Percentiles rank a stretch among this genome's conserved stretches.
These are phyloP conservation scores for Mythimna vitellina DNA, from an alignment of 2,888 invertebrate genomes.

Conservation along the genomic window DNA sequence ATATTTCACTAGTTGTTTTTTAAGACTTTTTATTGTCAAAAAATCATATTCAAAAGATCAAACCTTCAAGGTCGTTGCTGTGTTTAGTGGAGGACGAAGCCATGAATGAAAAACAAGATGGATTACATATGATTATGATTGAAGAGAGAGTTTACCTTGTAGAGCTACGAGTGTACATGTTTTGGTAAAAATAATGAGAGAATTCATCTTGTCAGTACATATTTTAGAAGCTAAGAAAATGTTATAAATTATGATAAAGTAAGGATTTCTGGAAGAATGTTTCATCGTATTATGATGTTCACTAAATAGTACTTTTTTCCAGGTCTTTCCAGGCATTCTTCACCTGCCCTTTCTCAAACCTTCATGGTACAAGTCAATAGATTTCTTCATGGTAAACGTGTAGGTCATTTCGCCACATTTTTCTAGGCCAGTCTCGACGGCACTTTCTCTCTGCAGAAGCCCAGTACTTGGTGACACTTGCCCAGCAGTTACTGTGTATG, in stretches of 20 bases:
- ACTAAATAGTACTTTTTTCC: background rate
- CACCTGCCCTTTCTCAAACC: no score
- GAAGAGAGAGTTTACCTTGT: constrained; percentile 20
- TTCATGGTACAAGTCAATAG: no score
- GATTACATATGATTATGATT: constrained; percentile 21
- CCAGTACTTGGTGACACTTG: no score
- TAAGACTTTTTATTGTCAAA: background rate
- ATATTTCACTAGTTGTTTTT: no score
- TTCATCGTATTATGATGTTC: background rate
- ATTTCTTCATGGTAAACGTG: no score
- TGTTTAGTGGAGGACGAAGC: constrained; percentile 5
- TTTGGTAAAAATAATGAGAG: constrained; percentile 38
- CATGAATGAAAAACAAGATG: constrained; percentile 13
- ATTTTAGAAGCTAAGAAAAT: constrained; percentile 1
- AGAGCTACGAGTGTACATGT: background rate
- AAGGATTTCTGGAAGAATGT: background rate
- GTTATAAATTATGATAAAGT: constrained; percentile 14
- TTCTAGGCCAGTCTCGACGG: no score
- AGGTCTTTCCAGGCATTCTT: no score
- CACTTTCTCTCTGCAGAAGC: no score
- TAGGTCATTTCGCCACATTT: no score
- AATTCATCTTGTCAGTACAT: background rate
- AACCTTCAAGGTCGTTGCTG: background rate
- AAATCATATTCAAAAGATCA: constrained; percentile 1
- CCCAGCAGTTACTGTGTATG: no score